A percentile compares a stretch with the other conserved stretches of the same genome.
Conservation (phyloP, 2,797 vertebrate genomes). For the Triplophysa yarkandensis region DNA sequence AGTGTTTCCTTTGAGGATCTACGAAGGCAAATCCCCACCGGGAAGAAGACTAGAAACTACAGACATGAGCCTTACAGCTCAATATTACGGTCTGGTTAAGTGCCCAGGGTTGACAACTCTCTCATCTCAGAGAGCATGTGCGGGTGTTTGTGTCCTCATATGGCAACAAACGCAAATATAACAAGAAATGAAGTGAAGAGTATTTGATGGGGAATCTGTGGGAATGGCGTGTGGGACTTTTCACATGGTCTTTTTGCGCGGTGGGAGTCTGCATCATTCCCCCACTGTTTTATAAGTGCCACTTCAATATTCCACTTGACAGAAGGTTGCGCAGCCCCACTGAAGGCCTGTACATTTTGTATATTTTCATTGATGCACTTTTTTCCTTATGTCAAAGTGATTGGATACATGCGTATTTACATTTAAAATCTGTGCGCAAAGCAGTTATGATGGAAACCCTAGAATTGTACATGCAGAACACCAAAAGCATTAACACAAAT, state of each 20-base stretch:
- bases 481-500: background rate
- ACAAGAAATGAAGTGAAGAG: conserved; percentile 59
- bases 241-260: conserved; percentile 28
- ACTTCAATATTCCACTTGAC: conserved; percentile 47
- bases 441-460: too few relatives aligned
- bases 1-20: conserved; percentile 49
- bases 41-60: conserved; percentile 48
- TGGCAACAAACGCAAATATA: conserved; percentile 27
- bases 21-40: conserved; percentile 56
- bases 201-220: conserved; percentile 37
- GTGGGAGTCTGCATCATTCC: conserved; percentile 4
- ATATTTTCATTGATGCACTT: conserved; percentile 39
- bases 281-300: conserved; percentile 44
- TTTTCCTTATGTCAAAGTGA: conserved; percentile 29
- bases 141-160: conserved; percentile 30
- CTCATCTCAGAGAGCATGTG: conserved; percentile 25
- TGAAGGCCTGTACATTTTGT: conserved; percentile 23
- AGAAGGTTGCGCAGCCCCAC: conserved; percentile 21
- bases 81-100: conserved; percentile 55
- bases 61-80: conserved; percentile 47
- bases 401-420: conserved; percentile 29
- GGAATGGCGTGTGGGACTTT: conserved; percentile 7
- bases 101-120: conserved; percentile 54
- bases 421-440: conserved; percentile 11
- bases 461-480: background rate